phyloP scores from a whole-genome alignment of 2,797 vertebrate species.

The Mionectes olivaceus region DNA sequence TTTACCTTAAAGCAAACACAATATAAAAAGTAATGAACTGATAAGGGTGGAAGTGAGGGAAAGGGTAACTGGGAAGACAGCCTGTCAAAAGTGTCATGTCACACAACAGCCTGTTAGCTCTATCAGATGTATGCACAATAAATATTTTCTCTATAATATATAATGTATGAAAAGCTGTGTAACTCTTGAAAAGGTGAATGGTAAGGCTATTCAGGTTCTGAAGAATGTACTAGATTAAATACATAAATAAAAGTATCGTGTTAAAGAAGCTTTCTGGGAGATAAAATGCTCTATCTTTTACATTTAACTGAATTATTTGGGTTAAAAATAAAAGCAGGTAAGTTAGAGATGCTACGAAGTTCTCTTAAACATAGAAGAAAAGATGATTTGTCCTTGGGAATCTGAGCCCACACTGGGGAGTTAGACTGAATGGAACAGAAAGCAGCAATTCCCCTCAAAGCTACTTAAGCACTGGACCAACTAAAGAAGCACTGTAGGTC shows the following conservation, averaged over 20 bases:
- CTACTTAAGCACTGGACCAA: neutral
- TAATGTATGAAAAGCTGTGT: neutral
- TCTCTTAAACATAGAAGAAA: neutral
- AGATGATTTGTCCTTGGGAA: neutral
- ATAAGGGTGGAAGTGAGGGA: neutral
- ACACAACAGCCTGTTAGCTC: neutral
- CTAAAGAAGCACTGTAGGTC: neutral
- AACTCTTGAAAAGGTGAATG: neutral
- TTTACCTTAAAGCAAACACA: neutral
- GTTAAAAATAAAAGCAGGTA: neutral
- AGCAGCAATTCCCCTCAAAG: neutral
- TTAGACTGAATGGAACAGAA: neutral
- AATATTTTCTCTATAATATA: neutral
- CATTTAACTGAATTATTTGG: neutral
- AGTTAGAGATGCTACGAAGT: neutral
- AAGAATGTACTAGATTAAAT: neutral
- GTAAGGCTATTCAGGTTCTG: neutral
- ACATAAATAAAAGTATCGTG: neutral
- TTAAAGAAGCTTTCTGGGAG: neutral
- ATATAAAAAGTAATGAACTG: neutral
- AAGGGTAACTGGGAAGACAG: neutral
- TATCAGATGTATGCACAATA: neutral
- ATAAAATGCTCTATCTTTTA: neutral
- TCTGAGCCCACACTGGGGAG: neutral
- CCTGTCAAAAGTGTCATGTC: neutral